Evolutionary conservation across 2,888 invertebrate species (phyloP).

Genomic region (Calameuta pallipes): DNA sequence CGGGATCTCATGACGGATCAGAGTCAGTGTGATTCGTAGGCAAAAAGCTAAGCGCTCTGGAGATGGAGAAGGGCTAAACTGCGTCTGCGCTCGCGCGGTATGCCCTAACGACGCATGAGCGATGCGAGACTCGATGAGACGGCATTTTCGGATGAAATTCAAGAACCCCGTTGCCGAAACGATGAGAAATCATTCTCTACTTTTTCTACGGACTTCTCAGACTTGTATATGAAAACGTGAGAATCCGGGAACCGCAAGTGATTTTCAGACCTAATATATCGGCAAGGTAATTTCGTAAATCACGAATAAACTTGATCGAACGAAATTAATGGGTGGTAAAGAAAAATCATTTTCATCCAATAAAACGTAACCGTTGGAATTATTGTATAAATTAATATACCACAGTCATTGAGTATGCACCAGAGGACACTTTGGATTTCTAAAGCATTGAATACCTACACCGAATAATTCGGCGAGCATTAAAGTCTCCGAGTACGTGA

Average conservation of each 20-base stretch:
- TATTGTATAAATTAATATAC: neutral
- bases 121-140: conserved; percentile 27
- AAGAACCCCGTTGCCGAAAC: conserved; percentile 7
- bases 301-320: neutral
- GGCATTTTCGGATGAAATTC: conserved; percentile 26
- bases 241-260: neutral
- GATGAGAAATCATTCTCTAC: neutral
- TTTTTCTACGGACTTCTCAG: neutral
- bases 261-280: neutral
- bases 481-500: neutral
- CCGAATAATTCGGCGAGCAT: neutral
- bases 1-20: conserved; percentile 24
- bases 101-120: conserved; percentile 37
- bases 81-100: conserved; percentile 28
- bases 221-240: neutral
- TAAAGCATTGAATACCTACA: neutral
- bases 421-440: neutral
- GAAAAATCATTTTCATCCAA: neutral
- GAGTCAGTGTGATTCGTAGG: conserved; percentile 27
- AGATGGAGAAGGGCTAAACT: conserved; percentile 17
- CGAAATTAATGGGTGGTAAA: neutral
- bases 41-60: conserved; percentile 28
- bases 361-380: neutral
- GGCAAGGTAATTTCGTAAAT: neutral
- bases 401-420: neutral